Percentiles rank a stretch among this genome's conserved stretches.
These are phyloP conservation scores for Synaphobranchus kaupii DNA, from an alignment of 2,797 vertebrate genomes.

Conservation along the genomic window DNA sequence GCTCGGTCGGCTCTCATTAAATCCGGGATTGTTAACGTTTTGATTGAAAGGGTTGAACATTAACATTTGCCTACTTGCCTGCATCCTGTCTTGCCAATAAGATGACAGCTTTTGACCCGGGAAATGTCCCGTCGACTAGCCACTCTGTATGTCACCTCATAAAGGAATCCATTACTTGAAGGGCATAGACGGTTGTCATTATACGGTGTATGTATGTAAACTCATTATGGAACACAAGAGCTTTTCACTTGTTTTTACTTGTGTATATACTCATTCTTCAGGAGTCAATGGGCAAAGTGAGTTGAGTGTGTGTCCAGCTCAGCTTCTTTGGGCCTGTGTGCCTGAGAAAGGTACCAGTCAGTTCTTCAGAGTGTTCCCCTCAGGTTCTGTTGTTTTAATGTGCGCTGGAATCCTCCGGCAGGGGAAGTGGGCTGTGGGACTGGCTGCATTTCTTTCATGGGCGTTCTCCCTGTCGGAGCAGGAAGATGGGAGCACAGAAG, in stretches of 20 bases:
- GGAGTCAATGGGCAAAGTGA: background rate
- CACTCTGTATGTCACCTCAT: background rate
- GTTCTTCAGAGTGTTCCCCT: constrained; percentile 48
- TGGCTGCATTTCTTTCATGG: constrained; percentile 66
- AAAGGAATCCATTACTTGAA: background rate
- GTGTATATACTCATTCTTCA: background rate
- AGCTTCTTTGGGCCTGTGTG: constrained; percentile 47
- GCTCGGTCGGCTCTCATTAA: background rate
- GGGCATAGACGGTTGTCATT: background rate
- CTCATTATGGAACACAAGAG: background rate
- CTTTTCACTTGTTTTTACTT: background rate
- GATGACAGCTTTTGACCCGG: background rate
- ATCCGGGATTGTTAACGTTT: background rate
- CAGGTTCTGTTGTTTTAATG: constrained; percentile 55
- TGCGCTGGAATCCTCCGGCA: constrained; percentile 36
- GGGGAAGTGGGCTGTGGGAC: constrained; percentile 58
- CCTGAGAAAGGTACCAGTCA: constrained; percentile 55
- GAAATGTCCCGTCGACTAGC: background rate
- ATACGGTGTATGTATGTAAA: background rate
- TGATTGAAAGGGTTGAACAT: background rate
- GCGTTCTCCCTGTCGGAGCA: constrained; percentile 47
- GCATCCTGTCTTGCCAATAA: background rate
- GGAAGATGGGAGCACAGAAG: constrained; percentile 11
- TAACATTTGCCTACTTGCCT: constrained; percentile 15
- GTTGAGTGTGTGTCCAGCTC: constrained; percentile 35